Conservation (phyloP, 2,888 invertebrate genomes). For the Anorthoa munda region DNA sequence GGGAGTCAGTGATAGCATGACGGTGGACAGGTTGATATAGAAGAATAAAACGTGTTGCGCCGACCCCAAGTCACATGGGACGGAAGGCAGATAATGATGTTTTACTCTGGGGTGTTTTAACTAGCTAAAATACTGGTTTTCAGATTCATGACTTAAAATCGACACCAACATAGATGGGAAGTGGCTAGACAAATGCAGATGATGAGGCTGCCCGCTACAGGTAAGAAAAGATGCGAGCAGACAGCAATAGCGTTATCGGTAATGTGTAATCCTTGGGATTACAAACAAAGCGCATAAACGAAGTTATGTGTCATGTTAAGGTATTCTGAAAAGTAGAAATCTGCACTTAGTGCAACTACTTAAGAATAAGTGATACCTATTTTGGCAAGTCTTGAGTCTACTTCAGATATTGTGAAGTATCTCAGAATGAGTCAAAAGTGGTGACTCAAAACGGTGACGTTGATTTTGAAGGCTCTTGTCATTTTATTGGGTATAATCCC, state of each 20-base stretch:
- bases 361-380: not conserved
- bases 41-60: too few relatives aligned
- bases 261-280: not conserved
- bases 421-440: conserved; percentile 14
- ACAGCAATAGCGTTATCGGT: not conserved
- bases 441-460: conserved; percentile 13
- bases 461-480: not conserved
- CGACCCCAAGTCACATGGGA: too few relatives aligned
- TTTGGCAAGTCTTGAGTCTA: not conserved
- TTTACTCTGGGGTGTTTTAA: too few relatives aligned
- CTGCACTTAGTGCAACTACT: conserved; percentile 9
- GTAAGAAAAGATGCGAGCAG: not conserved
- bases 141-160: not conserved
- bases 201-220: not conserved
- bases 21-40: too few relatives aligned
- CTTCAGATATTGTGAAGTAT: conserved; percentile 8
- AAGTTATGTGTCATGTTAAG: conserved; percentile 19
- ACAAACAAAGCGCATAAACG: conserved; percentile 22
- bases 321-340: conserved; percentile 15
- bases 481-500: not conserved
- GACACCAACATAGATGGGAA: not conserved
- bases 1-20: too few relatives aligned
- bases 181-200: not conserved
- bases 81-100: too few relatives aligned
- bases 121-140: not conserved